A percentile compares a stretch with the other conserved stretches of the same genome.
Evolutionary conservation across 2,888 invertebrate species (phyloP).

Genomic region (Eremobia ochroleuca): DNA sequence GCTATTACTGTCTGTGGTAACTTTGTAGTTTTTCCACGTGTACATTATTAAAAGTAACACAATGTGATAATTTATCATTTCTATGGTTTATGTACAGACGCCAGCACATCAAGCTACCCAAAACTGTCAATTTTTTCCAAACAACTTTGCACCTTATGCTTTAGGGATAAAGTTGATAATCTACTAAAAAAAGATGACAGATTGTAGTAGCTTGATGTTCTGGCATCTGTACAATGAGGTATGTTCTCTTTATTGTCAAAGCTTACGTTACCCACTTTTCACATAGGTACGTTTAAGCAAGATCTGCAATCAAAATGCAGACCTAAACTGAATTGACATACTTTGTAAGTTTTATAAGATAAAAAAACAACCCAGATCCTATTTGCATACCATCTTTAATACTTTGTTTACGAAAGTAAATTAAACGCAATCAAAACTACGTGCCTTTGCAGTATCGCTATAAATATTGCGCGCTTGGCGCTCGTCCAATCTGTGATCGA

Average conservation of each 20-base stretch:
- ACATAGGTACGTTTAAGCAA: neutral
- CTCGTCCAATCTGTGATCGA: neutral
- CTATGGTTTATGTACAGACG: neutral
- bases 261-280: neutral
- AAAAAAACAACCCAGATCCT: neutral
- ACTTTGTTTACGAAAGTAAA: neutral
- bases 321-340: neutral
- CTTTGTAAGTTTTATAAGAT: neutral
- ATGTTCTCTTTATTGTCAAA: neutral
- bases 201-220: no score
- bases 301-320: neutral
- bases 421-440: neutral
- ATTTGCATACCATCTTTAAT: neutral
- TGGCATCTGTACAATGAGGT: neutral
- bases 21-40: neutral
- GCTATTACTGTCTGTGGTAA: neutral
- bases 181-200: no score
- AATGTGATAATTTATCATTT: neutral
- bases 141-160: no score
- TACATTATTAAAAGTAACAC: neutral
- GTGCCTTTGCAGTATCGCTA: constrained; percentile 5
- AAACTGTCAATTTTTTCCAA: no score
- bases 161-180: no score
- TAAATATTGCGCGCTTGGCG: constrained; percentile 34
- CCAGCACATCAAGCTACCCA: no score